Base-by-base conservation (phyloP, 2,113 vertebrate species). In the Cnemophilus loriae region DNA sequence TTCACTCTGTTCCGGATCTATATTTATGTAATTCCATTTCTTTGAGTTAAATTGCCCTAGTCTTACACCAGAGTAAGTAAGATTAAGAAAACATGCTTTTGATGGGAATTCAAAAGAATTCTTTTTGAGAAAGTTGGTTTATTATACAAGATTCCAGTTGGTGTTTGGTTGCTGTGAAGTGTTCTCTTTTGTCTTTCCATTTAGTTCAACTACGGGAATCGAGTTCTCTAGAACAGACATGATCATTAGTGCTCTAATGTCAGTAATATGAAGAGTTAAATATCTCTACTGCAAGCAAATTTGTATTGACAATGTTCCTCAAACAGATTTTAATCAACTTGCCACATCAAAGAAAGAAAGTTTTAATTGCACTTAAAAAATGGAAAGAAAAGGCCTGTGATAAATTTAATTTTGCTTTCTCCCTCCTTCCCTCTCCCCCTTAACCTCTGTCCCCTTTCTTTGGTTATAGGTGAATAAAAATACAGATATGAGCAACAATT, bases 381-480 rank as follows among this genome's bases (percentile, higher is more conserved):
- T 16, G 15, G 53, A 73, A 50, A 74, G 26, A 75, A 52, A 85
- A 49, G 23, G 49, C 23, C 21, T 50, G 1, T 50, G 13, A 32
- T 59, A 61, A 78, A 56, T 4, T 41, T 63, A 80, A 74, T 83
- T 86, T 37, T 86, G 11, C 35, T 73, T 88, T 71, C 33, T 80
- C 35, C 37, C 2, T 94, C 24, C 24, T 27, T 61, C 30, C 46
- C 10, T 49, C 22, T 77, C 35, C 30, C 18, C 28, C 16, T 88
- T 96, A 64, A 68, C 16, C 69, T 96, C 81, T 49, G 19, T 77
- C 68, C 44, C 41, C 56, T 83, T 90, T 96, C 84, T 96, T 97
- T 94, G 83, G 49, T 83, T 97, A n/a, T 84, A 98, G 98, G 96
- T 96, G 88, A 95, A 96, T 44, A 77, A 95, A 91, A 96, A 88